Conservation (phyloP, 2,113 vertebrate species). For the Lanius collurio region DNA sequence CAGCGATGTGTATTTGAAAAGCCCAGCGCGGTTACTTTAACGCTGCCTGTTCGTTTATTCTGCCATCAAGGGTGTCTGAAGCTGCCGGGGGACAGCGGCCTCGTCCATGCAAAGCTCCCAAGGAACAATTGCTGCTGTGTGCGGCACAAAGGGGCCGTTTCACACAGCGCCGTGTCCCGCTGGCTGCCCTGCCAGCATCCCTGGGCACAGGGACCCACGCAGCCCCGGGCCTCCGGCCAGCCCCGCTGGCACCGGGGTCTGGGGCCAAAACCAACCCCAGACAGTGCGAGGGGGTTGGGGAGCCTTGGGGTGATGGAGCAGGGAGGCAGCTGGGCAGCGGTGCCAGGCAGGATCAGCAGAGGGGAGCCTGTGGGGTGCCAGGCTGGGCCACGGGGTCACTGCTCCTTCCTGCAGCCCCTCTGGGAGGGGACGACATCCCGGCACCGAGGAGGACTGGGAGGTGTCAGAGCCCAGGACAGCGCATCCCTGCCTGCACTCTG, state of each 20-base stretch:
- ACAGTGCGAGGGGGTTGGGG: accelerated
- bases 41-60: not conserved
- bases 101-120: not conserved
- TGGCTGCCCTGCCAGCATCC: not conserved
- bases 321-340: accelerated
- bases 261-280: not conserved
- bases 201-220: not conserved
- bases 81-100: not conserved
- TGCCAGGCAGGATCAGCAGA: not conserved
- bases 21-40: not conserved
- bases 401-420: not conserved
- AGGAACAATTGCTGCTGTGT: slow-evolving; percentile 19
- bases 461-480: accelerated
- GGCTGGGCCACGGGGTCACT: not conserved
- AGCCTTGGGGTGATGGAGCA: accelerated
- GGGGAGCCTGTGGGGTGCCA: accelerated
- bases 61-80: not conserved
- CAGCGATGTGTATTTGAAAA: accelerated
- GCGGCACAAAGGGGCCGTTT: not conserved
- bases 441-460: not conserved
- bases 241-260: accelerated
- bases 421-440: no score
- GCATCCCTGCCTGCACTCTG: not conserved
- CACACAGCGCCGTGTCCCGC: not conserved
- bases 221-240: not conserved